A percentile compares a stretch with the other conserved stretches of the same genome.
Conservation (phyloP, 53 echinoderm and acorn worm genomes). For the Zoroaster sp. region DNA sequence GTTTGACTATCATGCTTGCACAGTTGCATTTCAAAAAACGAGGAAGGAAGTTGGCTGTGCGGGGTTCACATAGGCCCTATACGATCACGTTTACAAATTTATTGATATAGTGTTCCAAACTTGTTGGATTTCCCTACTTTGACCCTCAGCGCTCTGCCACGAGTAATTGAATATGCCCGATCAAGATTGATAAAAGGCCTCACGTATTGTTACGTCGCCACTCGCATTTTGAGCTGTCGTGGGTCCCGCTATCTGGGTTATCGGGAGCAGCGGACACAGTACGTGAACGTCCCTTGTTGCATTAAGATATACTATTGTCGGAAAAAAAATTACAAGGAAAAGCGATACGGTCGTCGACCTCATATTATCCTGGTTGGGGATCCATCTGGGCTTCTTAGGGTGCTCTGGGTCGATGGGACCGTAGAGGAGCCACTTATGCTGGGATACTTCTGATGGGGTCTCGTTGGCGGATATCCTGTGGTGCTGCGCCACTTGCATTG, state of each 20-base stretch:
- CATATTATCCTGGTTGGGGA: neutral
- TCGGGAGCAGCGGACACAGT: neutral
- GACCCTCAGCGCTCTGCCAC: neutral
- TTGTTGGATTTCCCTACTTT: neutral
- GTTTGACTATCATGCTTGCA: too few species aligned
- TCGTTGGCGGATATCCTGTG: too few species aligned
- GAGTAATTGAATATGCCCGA: neutral
- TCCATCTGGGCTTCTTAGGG: neutral
- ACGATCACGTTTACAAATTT: too few species aligned
- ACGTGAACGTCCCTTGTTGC: neutral
- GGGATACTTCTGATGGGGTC: too few species aligned
- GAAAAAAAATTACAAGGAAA: too few species aligned
- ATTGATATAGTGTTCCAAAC: too few species aligned
- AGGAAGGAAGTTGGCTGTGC: too few species aligned
- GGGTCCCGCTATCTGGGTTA: constrained; percentile 9
- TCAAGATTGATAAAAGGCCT: neutral
- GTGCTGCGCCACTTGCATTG: too few species aligned
- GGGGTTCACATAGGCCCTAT: too few species aligned
- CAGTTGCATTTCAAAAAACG: too few species aligned
- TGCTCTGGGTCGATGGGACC: neutral
- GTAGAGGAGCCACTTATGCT: neutral
- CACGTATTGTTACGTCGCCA: constrained; percentile 22
- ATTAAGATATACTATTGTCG: too few species aligned
- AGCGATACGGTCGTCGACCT: constrained; percentile 1
- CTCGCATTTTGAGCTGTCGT: constrained; percentile 1